Percentiles rank a stretch among this genome's conserved stretches.
Conservation (phyloP, 1,140 invertebrate genomes). For the Neotoxoptera formosana region DNA sequence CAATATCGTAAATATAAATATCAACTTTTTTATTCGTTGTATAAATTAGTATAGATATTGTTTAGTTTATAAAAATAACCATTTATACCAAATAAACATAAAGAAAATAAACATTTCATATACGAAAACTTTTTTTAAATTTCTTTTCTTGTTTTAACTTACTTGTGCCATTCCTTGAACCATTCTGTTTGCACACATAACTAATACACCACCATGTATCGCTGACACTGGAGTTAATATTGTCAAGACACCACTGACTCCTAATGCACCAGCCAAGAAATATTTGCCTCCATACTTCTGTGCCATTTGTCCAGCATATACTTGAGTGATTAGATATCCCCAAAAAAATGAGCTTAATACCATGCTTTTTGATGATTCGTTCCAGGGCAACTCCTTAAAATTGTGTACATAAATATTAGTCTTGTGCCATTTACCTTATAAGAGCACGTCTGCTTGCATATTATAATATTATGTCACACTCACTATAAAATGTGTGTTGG, state of each 20-base stretch:
- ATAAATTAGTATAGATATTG: neutral
- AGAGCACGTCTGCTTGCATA: neutral
- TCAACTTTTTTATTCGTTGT: neutral
- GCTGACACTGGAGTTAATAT: constrained; percentile 70
- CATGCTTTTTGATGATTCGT: constrained; percentile 66
- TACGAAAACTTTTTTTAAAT: neutral
- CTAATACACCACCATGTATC: constrained; percentile 70
- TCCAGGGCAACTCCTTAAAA: constrained; percentile 65
- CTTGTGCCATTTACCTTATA: neutral
- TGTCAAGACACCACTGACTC: constrained; percentile 66
- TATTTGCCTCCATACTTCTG: constrained; percentile 71
- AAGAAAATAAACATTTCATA: neutral
- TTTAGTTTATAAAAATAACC: neutral
- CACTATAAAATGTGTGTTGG: constrained; percentile 68
- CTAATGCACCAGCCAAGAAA: constrained; percentile 70
- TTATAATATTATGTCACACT: neutral
- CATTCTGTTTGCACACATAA: constrained; percentile 80
- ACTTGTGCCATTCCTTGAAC: constrained; percentile 77
- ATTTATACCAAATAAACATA: neutral
- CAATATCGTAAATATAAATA: neutral
- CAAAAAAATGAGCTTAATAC: constrained; percentile 76
- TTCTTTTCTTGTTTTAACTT: neutral
- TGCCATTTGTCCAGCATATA: constrained; percentile 75
- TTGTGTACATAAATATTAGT: neutral
- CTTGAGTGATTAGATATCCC: constrained; percentile 70